A percentile compares a stretch with the other conserved stretches of the same genome.
These are phyloP conservation scores for Drosophila miranda DNA, from an alignment of 1,140 invertebrate species.

Conservation along the genomic window DNA sequence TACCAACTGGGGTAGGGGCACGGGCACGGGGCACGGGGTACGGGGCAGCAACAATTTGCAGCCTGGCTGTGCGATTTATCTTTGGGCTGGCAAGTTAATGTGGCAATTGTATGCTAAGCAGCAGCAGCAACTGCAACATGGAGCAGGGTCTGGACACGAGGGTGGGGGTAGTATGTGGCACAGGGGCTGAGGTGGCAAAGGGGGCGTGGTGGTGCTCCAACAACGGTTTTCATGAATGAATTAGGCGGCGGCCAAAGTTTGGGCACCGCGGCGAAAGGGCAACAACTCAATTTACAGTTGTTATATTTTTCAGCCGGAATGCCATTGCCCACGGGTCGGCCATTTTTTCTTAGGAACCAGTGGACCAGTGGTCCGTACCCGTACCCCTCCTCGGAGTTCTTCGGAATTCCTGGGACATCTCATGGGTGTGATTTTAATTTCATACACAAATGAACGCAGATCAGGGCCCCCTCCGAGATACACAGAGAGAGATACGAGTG, in stretches of 20 bases:
- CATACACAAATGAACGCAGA: slow-evolving; percentile 81
- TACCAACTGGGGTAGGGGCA: no score
- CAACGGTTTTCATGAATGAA: slow-evolving; percentile 79
- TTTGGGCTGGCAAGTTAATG: slow-evolving; percentile 77
- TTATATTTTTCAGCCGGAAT: slow-evolving; percentile 47
- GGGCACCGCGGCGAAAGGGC: slow-evolving; percentile 62
- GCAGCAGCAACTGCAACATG: slow-evolving; percentile 34
- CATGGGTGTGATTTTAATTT: slow-evolving; percentile 82
- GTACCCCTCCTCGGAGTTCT: not conserved
- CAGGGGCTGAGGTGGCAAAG: not conserved
- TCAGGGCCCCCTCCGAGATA: slow-evolving; percentile 33
- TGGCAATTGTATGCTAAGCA: slow-evolving; percentile 80
- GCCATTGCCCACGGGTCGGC: slow-evolving; percentile 65
- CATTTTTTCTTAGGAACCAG: slow-evolving; percentile 43
- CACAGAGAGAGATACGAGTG: not conserved
- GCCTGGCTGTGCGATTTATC: slow-evolving; percentile 69
- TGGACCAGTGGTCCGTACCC: not conserved
- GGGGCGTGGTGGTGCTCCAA: slow-evolving; percentile 22
- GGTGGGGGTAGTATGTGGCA: not conserved
- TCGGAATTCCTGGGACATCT: slow-evolving; percentile 50
- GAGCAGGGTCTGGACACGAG: no score
- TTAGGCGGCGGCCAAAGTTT: slow-evolving; percentile 73
- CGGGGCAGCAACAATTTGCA: slow-evolving; percentile 53
- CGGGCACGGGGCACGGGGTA: no score
- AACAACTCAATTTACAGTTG: slow-evolving; percentile 80